phyloP scores from a whole-genome alignment of 2,113 vertebrate species.

The Pygoscelis antarcticus region DNA sequence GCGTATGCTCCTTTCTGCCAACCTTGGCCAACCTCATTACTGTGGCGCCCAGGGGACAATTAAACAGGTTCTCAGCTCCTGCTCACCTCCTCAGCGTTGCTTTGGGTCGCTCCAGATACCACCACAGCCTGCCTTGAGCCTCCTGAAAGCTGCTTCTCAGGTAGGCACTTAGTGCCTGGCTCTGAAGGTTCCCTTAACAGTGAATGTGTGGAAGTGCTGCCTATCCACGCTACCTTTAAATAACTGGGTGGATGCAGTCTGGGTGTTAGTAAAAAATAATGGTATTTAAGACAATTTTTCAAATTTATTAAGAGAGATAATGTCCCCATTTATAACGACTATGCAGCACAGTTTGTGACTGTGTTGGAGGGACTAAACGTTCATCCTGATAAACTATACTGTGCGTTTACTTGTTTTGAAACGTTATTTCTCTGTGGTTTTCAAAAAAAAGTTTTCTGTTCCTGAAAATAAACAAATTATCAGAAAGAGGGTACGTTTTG shows the following conservation, averaged over 20 bases:
- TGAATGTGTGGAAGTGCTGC: not conserved
- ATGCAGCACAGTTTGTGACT: not conserved
- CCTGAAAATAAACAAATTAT: not conserved
- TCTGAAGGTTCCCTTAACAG: not conserved
- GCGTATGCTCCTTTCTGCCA: not conserved
- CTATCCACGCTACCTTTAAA: not conserved
- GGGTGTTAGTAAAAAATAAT: not conserved
- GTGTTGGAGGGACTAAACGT: not conserved
- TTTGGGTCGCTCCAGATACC: not conserved
- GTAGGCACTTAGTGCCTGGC: not conserved
- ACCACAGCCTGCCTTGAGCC: not conserved
- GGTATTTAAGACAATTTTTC: not conserved
- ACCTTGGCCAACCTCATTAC: not conserved
- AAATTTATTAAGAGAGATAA: not conserved
- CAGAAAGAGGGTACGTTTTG: not conserved
- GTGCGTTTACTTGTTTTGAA: slow-evolving; percentile 35
- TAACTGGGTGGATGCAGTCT: not conserved
- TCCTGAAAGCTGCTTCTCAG: not conserved
- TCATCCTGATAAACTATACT: not conserved
- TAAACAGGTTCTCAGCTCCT: not conserved
- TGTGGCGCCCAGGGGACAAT: accelerated
- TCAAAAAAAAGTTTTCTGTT: not conserved
- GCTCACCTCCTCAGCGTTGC: not conserved
- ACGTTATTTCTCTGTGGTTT: not conserved
- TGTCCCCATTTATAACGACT: not conserved